Evolutionary conservation across 1,140 invertebrate species (phyloP).

Genomic region (Drosophila orena): DNA sequence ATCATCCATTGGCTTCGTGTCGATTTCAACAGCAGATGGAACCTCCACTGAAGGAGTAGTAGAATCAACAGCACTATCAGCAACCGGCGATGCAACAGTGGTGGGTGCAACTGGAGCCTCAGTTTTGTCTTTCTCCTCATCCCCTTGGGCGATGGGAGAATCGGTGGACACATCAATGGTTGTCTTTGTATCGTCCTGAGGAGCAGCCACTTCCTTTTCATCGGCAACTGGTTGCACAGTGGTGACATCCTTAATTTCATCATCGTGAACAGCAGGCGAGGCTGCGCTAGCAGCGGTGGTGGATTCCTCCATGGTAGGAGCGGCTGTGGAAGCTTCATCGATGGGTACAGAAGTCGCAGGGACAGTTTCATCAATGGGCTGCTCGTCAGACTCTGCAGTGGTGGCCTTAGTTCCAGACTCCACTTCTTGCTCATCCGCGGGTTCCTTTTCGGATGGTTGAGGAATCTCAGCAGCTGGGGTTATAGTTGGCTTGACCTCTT

Average conservation of each 20-base stretch:
- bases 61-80: slow-evolving; percentile 47
- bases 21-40: slow-evolving; percentile 49
- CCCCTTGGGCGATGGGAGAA: slow-evolving; percentile 26
- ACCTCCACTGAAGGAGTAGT: slow-evolving; percentile 41
- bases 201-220: slow-evolving; percentile 34
- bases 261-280: slow-evolving; percentile 31
- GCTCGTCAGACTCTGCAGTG: not conserved
- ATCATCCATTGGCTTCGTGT: slow-evolving; percentile 63
- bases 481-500: slow-evolving; percentile 11
- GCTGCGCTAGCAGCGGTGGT: slow-evolving; percentile 20
- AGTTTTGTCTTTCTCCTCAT: slow-evolving; percentile 32
- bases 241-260: slow-evolving; percentile 38
- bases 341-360: slow-evolving; percentile 10
- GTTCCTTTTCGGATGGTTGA: slow-evolving; percentile 16
- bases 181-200: slow-evolving; percentile 19
- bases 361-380: slow-evolving; percentile 22
- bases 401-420: slow-evolving; percentile 5
- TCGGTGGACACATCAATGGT: slow-evolving; percentile 25
- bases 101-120: slow-evolving; percentile 21
- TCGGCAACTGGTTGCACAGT: slow-evolving; percentile 34
- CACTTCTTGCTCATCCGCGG: slow-evolving; percentile 20
- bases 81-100: slow-evolving; percentile 8
- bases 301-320: slow-evolving; percentile 22
- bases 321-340: slow-evolving; percentile 18
- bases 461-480: slow-evolving; percentile 11